Percentiles rank a stretch among this genome's conserved stretches.
Evolutionary conservation across 2,113 vertebrate species (phyloP).

Genomic region (Chinchilla lanigera): DNA sequence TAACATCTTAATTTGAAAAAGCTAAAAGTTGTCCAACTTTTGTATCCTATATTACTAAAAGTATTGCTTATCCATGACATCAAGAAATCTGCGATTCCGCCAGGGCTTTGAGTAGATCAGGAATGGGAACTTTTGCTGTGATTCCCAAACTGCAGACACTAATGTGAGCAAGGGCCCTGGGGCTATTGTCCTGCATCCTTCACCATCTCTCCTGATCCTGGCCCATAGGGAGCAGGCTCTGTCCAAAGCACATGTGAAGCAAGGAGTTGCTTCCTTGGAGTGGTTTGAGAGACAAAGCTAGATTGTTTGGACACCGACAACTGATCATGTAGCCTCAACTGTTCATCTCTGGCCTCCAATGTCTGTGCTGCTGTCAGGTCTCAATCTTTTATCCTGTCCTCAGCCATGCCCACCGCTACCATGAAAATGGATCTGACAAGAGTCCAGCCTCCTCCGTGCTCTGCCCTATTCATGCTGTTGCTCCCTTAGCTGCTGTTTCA

Average conservation of each 20-base stretch:
- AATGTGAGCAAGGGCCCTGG: not conserved
- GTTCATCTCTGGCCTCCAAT: not conserved
- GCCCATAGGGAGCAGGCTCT: not conserved
- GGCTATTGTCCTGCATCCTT: not conserved
- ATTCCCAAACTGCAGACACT: slow-evolving; percentile 14
- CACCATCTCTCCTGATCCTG: not conserved
- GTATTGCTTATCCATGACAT: not conserved
- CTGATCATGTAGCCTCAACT: not conserved
- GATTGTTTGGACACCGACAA: not conserved
- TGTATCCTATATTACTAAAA: not conserved
- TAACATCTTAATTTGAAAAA: slow-evolving; percentile 33
- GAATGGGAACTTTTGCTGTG: not conserved
- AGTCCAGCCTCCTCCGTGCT: not conserved
- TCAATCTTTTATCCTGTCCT: not conserved
- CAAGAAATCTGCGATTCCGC: not conserved
- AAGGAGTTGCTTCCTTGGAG: not conserved
- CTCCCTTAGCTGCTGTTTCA: not conserved
- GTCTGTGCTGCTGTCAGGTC: not conserved
- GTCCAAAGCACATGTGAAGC: not conserved
- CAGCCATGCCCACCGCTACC: not conserved
- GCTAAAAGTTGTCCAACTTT: slow-evolving; percentile 7
- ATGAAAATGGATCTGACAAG: not conserved
- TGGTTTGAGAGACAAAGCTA: not conserved
- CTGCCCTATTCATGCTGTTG: not conserved
- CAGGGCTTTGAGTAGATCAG: not conserved